Evolutionary conservation across 2,797 vertebrate genomes (phyloP).

Genomic region (Potorous gilbertii): DNA sequence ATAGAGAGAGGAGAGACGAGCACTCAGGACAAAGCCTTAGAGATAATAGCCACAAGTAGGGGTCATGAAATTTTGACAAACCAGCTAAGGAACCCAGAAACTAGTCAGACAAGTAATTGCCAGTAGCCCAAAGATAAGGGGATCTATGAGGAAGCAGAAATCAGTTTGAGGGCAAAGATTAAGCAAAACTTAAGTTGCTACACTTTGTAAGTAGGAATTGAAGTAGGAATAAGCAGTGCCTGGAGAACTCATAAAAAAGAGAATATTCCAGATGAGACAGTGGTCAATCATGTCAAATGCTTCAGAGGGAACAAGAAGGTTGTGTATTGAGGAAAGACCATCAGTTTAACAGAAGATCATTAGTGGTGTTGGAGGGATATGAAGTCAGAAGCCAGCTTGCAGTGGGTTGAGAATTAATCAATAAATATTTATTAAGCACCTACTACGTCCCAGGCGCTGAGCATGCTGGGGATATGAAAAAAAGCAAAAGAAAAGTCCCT

Average conservation of each 20-base stretch:
- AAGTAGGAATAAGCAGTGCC: not conserved
- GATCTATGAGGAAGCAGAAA: not conserved
- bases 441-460: not conserved
- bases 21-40: not conserved
- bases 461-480: not conserved
- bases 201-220: constrained; percentile 1
- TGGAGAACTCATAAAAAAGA: not conserved
- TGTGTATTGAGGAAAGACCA: not conserved
- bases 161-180: not conserved
- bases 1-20: not conserved
- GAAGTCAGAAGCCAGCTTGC: not conserved
- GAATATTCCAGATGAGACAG: not conserved
- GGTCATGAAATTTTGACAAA: not conserved
- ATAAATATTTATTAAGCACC: not conserved
- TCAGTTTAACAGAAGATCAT: not conserved
- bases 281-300: not conserved
- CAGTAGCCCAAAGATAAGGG: not conserved
- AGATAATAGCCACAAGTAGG: not conserved
- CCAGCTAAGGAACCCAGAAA: not conserved
- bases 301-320: not conserved
- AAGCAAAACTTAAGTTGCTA: not conserved
- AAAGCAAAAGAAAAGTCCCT: not conserved
- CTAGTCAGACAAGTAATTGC: not conserved
- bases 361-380: not conserved
- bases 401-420: not conserved